These are phyloP conservation scores for Thumatha senex DNA, from an alignment of 2,888 invertebrate genomes.

Conservation along the genomic window DNA sequence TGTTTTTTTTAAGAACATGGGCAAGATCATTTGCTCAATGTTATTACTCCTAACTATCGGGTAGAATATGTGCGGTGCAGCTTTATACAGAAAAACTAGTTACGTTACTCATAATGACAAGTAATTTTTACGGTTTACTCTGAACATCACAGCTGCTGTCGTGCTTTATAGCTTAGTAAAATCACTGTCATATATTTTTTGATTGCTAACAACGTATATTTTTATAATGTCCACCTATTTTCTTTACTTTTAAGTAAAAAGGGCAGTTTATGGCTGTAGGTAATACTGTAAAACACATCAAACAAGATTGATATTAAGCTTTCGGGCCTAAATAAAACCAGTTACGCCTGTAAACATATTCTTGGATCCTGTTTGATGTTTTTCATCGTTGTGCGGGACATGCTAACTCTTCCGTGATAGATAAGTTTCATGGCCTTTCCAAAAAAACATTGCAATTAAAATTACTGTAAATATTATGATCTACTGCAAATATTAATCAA, in stretches of 20 bases:
- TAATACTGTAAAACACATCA: conserved; percentile 66
- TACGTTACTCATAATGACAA: background rate
- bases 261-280: conserved; percentile 27
- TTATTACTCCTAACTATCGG: background rate
- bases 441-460: conserved; percentile 4
- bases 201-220: conserved; percentile 11
- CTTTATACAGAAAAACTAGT: background rate
- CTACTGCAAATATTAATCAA: too few relatives aligned
- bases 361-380: conserved; percentile 62
- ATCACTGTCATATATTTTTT: background rate
- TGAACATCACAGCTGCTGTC: background rate
- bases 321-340: conserved; percentile 69
- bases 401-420: conserved; percentile 51
- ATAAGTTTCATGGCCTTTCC: conserved; percentile 46
- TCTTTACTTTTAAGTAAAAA: conserved; percentile 22
- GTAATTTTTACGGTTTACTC: background rate
- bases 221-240: conserved; percentile 4
- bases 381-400: conserved; percentile 49
- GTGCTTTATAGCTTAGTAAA: background rate
- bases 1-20: conserved; percentile 1
- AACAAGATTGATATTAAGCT: conserved; percentile 65
- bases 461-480: too few relatives aligned
- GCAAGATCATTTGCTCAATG: conserved; percentile 1
- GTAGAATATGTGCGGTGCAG: background rate
- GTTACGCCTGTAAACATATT: conserved; percentile 57